Evolutionary conservation across 2,888 invertebrate genomes (phyloP).

Genomic region (Xiphydria camelus): DNA sequence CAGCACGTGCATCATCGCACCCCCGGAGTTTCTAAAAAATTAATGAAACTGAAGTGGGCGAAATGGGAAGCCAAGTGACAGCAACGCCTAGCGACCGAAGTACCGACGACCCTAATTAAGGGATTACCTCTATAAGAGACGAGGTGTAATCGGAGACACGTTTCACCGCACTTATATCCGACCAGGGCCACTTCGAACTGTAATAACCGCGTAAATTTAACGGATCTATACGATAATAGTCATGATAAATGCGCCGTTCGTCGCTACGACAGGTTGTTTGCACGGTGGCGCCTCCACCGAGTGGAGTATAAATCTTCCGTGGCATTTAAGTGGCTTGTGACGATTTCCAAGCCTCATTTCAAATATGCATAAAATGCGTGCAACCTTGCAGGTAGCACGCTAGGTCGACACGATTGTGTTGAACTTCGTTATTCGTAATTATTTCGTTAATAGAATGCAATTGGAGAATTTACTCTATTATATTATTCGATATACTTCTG

Average conservation of each 20-base stretch:
- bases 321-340: conserved; percentile 6
- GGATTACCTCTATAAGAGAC: no score
- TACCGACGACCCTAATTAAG: no score
- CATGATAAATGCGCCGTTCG: conserved; percentile 35
- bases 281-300: conserved; percentile 19
- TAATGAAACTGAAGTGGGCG: conserved; percentile 2
- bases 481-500: no score
- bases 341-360: neutral
- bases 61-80: conserved; percentile 44
- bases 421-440: no score
- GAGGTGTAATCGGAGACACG: neutral
- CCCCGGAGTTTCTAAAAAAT: conserved; percentile 4
- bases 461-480: no score
- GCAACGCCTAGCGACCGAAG: conserved; percentile 41
- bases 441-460: no score
- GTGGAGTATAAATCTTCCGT: conserved; percentile 8
- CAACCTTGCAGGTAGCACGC: no score
- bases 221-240: conserved; percentile 22
- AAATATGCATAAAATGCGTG: neutral
- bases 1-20: neutral
- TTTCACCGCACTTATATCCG: no score
- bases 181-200: no score
- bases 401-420: no score
- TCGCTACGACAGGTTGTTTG: conserved; percentile 27
- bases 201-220: conserved; percentile 20